These are phyloP conservation scores for Helobdella robusta DNA, from an alignment of 2,888 invertebrate genomes.

Conservation along the genomic window DNA sequence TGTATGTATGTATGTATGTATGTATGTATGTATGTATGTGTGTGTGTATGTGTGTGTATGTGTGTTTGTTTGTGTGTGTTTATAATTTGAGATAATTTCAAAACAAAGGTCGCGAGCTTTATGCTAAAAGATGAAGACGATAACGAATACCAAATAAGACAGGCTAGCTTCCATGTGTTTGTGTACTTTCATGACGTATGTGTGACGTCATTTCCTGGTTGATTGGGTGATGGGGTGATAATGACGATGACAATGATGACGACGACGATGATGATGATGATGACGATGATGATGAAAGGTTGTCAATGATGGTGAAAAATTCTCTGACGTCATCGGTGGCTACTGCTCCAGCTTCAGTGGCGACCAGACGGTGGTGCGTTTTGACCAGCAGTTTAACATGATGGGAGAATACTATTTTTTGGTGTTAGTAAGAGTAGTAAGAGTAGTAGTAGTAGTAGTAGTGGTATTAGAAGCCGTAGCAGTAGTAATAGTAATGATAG, in stretches of 20 bases:
- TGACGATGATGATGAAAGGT: conserved; percentile 40
- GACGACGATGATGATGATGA: conserved; percentile 36
- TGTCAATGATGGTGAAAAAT: conserved; percentile 42
- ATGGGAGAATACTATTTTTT: conserved; percentile 49
- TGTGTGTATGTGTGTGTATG: no score
- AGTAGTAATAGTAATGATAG: no score
- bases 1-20: no score
- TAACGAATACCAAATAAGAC: not conserved
- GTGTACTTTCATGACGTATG: no score
- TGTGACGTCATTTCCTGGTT: conserved; percentile 34
- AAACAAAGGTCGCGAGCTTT: conserved; percentile 6
- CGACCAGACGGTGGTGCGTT: conserved; percentile 45
- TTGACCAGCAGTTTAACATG: conserved; percentile 46
- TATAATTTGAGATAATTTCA: no score
- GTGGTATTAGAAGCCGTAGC: no score
- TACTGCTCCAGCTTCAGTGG: conserved; percentile 40
- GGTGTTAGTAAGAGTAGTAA: conserved; percentile 39
- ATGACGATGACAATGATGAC: conserved; percentile 32
- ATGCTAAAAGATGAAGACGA: not conserved
- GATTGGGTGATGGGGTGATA: no score
- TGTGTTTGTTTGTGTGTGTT: no score
- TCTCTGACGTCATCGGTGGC: conserved; percentile 7
- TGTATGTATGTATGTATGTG: no score
- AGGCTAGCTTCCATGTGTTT: conserved; percentile 7
- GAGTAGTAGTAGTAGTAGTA: no score